Percentiles rank a stretch among this genome's conserved stretches.
These are phyloP conservation scores for Spheniscus humboldti DNA, from an alignment of 2,797 vertebrate genomes.

Conservation along the genomic window DNA sequence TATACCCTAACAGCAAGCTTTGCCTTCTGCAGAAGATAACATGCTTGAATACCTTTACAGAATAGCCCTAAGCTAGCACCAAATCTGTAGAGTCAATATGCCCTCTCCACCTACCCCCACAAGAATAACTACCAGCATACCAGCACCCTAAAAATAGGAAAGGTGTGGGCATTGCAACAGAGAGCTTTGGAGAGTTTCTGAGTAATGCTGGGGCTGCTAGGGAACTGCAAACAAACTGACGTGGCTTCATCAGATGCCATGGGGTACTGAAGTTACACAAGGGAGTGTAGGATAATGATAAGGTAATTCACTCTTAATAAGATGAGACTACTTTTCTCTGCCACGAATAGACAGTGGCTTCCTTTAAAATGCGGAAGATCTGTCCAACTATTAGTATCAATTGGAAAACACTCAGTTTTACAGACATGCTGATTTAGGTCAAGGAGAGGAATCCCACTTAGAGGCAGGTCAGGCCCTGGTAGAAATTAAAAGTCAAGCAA, in stretches of 20 bases:
- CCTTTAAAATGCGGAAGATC: background rate
- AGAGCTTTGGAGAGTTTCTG: background rate
- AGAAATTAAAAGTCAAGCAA: background rate
- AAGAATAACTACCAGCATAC: background rate
- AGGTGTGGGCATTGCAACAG: slow-evolving; percentile 37
- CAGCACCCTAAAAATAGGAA: background rate
- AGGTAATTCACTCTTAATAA: background rate
- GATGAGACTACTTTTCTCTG: background rate
- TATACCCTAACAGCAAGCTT: background rate
- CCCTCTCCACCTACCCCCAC: background rate
- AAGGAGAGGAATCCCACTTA: background rate
- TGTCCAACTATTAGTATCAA: background rate
- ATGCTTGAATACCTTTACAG: background rate
- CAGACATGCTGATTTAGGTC: background rate
- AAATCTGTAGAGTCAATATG: background rate
- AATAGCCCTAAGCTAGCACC: background rate
- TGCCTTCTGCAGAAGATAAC: background rate
- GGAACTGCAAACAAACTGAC: slow-evolving; percentile 34
- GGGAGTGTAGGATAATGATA: background rate
- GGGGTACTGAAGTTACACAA: background rate
- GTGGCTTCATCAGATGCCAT: background rate
- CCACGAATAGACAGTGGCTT: background rate
- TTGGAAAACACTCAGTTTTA: background rate
- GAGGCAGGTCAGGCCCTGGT: background rate
- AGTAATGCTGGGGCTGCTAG: slow-evolving; percentile 9